These are phyloP conservation scores for Stylophora pistillata DNA, from an alignment of 64 coral and sea anemone species.

Conservation along the genomic window DNA sequence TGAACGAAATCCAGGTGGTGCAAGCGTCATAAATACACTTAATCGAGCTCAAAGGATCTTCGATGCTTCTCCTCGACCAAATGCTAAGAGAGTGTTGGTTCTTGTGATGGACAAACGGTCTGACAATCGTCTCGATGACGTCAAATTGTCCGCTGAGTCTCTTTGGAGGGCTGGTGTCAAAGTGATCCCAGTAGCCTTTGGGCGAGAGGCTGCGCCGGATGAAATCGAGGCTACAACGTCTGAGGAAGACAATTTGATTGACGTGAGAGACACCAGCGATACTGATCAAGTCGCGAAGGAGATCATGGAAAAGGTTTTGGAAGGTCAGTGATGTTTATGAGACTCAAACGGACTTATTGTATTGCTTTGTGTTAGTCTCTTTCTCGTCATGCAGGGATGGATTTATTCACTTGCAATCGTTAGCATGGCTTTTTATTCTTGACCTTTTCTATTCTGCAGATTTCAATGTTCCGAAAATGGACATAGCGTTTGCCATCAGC, in stretches of 20 bases:
- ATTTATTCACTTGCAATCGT: too few species aligned
- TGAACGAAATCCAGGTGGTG: neutral
- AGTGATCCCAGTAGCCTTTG: constrained; percentile 76
- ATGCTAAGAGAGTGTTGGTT: constrained; percentile 72
- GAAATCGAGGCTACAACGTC: constrained; percentile 57
- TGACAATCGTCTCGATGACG: constrained; percentile 34
- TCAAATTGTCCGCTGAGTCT: constrained; percentile 21
- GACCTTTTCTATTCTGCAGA: constrained; percentile 37
- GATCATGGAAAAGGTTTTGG: constrained; percentile 68
- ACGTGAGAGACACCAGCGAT: constrained; percentile 41
- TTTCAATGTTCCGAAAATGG: constrained; percentile 57
- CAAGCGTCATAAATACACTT: constrained; percentile 62
- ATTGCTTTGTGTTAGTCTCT: neutral
- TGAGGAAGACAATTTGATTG: constrained; percentile 74
- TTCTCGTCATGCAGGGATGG: too few species aligned
- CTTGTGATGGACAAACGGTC: constrained; percentile 70
- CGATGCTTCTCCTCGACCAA: constrained; percentile 36
- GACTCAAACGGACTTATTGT: neutral
- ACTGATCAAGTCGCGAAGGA: constrained; percentile 50
- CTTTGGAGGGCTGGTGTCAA: constrained; percentile 59
- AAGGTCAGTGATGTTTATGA: constrained; percentile 42
- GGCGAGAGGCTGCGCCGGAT: constrained; percentile 45
- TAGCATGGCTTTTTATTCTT: neutral
- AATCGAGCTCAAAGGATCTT: constrained; percentile 53
- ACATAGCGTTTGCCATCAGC: constrained; percentile 77